Conservation (phyloP, 2,888 invertebrate genomes). For the Griposia aprilina region DNA sequence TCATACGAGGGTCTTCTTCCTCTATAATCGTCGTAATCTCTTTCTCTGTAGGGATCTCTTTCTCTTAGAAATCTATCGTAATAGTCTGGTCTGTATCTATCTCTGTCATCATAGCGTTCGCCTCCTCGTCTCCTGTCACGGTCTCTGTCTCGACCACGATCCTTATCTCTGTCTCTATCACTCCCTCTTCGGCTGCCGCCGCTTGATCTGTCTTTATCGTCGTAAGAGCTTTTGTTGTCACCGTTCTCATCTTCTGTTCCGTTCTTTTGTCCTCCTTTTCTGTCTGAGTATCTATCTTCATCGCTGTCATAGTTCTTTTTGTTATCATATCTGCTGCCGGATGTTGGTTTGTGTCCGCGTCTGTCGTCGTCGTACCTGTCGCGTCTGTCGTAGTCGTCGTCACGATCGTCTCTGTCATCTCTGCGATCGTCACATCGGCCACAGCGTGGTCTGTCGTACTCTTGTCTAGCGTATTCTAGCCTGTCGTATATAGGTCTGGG, state of each 20-base stretch:
- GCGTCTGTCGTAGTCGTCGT: conserved; percentile 75
- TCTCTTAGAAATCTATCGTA: conserved; percentile 86
- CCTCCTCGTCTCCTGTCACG: conserved; percentile 67
- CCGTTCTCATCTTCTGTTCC: conserved; percentile 81
- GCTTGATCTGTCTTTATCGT: conserved; percentile 78
- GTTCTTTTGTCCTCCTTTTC: conserved; percentile 76
- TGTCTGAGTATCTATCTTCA: conserved; percentile 78
- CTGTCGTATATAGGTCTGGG: conserved; percentile 79
- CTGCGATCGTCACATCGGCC: conserved; percentile 79
- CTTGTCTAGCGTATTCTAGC: conserved; percentile 70
- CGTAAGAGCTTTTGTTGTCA: conserved; percentile 77
- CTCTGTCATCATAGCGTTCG: conserved; percentile 80
- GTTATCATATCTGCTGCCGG: conserved; percentile 81
- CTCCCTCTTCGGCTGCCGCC: conserved; percentile 76
- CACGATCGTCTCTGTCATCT: conserved; percentile 72
- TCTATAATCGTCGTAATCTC: conserved; percentile 82
- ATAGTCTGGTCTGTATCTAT: conserved; percentile 85
- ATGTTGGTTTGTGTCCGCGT: conserved; percentile 80
- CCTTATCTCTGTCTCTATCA: conserved; percentile 77
- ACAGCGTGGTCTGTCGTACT: conserved; percentile 79
- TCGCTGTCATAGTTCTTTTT: conserved; percentile 73
- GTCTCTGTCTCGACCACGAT: conserved; percentile 77
- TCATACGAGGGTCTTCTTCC: conserved; percentile 81
- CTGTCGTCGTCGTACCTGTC: conserved; percentile 72
- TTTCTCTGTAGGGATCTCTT: conserved; percentile 83